Evolutionary conservation across 1,140 invertebrate genomes (phyloP), one percentile per base, ranked within the genome.

Genomic region (Tetragnatha versicolor): DNA sequence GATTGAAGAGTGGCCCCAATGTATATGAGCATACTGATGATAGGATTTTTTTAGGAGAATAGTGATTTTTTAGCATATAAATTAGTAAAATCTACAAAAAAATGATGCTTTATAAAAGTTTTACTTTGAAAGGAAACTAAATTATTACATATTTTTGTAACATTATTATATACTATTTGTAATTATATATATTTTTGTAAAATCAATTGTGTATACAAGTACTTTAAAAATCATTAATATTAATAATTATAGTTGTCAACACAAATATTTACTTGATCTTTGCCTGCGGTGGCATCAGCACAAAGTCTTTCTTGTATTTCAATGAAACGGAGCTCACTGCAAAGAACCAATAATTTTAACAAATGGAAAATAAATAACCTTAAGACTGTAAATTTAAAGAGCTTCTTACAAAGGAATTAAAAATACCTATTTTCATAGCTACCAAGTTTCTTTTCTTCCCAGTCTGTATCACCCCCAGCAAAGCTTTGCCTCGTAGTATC

Each of bases 241-340:
- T 47, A 12, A 47, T 47, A 17, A 17, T 47, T 20, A 47, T 1
- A 47, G 42, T 33, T 31, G 31, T n/a, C 25, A 33, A 61, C 12
- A 61, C 17, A 31, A 17, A 4, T 20, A 17, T 25, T 31, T 77
- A 77, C 73, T 61, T 66, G 61, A n/a, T 77, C 73, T 65, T 53
- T 88, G 29, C 91, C 90, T 79, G 89, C 89, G 63, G 89, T 87
- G 2, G 92, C 86, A 76, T 95, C 93, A 22, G 89, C 89, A 84
- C 95, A 97, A 0, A 96, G 84, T 29, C 88, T 86, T 84, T 98
- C 96, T 86, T 96, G 93, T 78, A 98, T 96, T 87, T 99, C 97
- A 25, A 95, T 91, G 58, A 98, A 88, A 77, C 97, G 88, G 17
- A 91, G 90, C 88, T 99, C 97, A 87, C 96, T 89, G 76, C 84